phyloP scores from a whole-genome alignment of 2,113 vertebrate genomes.

The Notarius quadriscutis region DNA sequence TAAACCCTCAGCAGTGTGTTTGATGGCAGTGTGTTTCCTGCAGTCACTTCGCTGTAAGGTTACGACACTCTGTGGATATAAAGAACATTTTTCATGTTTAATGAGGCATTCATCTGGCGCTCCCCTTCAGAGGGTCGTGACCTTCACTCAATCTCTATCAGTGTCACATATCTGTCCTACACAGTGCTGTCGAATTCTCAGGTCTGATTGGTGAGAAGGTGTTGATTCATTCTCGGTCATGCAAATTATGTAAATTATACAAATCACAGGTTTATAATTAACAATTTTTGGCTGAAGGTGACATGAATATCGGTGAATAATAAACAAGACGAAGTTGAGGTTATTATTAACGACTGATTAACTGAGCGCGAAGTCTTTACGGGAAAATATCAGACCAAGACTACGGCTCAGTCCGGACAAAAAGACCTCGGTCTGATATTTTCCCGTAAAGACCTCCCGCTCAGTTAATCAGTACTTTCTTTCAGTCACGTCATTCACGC shows the following conservation, averaged over 20 bases:
- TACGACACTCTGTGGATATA: conserved; percentile 26
- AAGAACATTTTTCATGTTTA: conserved; percentile 46
- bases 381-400: no score
- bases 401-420: no score
- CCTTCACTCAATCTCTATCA: conserved; percentile 29
- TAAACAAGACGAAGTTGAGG: no score
- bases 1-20: background rate
- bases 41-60: background rate
- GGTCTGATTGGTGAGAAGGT: background rate
- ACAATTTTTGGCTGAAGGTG: no score
- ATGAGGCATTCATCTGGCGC: conserved; percentile 33
- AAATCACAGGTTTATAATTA: background rate
- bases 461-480: no score
- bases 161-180: conserved; percentile 47
- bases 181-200: background rate
- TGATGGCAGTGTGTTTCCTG: background rate
- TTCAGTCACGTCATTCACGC: no score
- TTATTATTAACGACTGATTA: no score
- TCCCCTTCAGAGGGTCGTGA: conserved; percentile 34
- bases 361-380: no score
- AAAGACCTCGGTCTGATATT: no score
- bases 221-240: background rate
- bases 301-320: no score
- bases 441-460: no score
- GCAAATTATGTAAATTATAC: background rate